Evolutionary conservation across 1,140 invertebrate species (phyloP), one percentile per base, ranked within the genome.

Genomic region (Sinonovacula constricta): DNA sequence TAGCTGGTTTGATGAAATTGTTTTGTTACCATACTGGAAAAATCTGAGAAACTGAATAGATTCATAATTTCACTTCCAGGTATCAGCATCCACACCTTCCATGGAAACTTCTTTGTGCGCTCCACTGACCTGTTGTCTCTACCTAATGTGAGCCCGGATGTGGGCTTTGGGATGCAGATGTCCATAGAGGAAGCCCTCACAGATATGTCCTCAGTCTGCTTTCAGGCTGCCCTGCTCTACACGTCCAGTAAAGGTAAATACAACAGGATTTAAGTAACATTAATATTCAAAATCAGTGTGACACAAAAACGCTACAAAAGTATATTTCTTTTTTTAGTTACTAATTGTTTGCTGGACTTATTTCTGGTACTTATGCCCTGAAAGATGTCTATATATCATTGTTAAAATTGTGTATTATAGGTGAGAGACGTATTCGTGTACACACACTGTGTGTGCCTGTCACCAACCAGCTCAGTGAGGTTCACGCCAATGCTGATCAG

Each of bases 31-130:
- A n/a, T n/a, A n/a, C n/a, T n/a, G n/a, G n/a, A n/a, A n/a, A n/a
- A n/a, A n/a, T n/a, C n/a, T n/a, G n/a, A n/a, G n/a, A n/a, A n/a
- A n/a, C n/a, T n/a, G n/a, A n/a, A n/a, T n/a, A n/a, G n/a, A n/a
- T n/a, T n/a, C n/a, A n/a, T n/a, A n/a, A n/a, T n/a, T n/a, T n/a
- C n/a, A n/a, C 74, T 82, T 86, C 18, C 79, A 92, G 90, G 92
- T 22, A 91, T 99, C 54, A 93, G 95, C 36, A 97, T 99, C 81
- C 97, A 99, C 90, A 98, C 97, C 82, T 99, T 99, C 93, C 98
- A 99, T 92, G 99, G 99, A 12, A 99, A 99, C 91, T 99, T 99
- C 93, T 99, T 99, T 92, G 98, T 99, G 45, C 93, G 99, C 24
- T 99, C 98, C 0, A 99, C 98, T 3, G 98, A 99, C 92, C 92